Evolutionary conservation across 2,797 vertebrate genomes (phyloP).

Genomic region (Acanthiza pusilla): DNA sequence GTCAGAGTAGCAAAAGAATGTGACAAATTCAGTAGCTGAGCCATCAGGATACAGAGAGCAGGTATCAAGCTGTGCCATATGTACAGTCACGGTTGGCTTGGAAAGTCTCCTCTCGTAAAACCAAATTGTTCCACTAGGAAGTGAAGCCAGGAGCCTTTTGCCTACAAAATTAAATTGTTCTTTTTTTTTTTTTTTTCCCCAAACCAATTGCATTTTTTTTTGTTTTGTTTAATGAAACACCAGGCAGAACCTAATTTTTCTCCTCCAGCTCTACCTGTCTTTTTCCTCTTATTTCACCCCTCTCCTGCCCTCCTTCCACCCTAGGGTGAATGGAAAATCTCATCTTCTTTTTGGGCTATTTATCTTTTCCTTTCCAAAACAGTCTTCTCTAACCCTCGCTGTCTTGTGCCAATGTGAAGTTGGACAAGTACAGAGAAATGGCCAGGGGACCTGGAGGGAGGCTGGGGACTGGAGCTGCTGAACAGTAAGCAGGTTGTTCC

Average conservation of each 20-base stretch:
- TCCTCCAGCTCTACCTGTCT: constrained; percentile 18
- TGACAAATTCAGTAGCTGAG: constrained; percentile 65
- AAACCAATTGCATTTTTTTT: constrained; percentile 22
- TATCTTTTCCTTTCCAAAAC: constrained; percentile 22
- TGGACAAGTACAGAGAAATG: background rate
- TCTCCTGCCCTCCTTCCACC: background rate
- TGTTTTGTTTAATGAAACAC: constrained; percentile 63
- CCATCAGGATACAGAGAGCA: constrained; percentile 62
- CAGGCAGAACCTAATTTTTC: constrained; percentile 40
- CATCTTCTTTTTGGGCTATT: constrained; percentile 33
- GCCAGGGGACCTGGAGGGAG: background rate
- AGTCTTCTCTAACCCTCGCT: background rate
- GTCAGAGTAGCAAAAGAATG: constrained; percentile 47
- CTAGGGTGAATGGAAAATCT: background rate
- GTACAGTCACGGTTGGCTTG: constrained; percentile 61
- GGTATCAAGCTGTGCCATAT: constrained; percentile 66
- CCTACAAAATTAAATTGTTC: constrained; percentile 51
- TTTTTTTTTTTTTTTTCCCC: background rate
- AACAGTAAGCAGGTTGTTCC: background rate
- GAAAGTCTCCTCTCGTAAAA: constrained; percentile 52
- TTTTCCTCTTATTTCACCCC: constrained; percentile 3
- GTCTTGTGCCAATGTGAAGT: background rate
- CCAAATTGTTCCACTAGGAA: constrained; percentile 55
- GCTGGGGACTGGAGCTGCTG: background rate
- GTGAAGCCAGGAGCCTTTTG: constrained; percentile 26